Conservation (phyloP, 2,888 invertebrate species). For the Orchesella flavescens region DNA sequence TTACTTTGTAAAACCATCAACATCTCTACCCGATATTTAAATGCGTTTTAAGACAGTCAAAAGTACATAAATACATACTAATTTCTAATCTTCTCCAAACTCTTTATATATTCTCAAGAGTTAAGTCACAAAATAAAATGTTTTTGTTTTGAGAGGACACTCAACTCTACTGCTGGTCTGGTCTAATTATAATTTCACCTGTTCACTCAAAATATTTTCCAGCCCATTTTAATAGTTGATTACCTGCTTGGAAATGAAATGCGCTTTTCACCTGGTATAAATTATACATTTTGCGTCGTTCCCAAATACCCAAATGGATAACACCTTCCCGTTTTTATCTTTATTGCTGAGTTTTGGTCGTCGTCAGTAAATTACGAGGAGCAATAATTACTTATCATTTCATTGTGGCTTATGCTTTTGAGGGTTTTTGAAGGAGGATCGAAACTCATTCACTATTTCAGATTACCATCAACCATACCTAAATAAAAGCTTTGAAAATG, state of each 20-base stretch:
- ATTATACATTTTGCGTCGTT: not conserved
- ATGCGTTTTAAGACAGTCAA: no score
- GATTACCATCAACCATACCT: conserved; percentile 12
- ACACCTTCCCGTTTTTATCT: not conserved
- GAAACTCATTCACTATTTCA: conserved; percentile 35
- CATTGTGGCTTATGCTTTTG: conserved; percentile 39
- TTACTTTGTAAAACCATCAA: not conserved
- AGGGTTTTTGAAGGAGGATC: conserved; percentile 47
- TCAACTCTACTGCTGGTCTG: no score
- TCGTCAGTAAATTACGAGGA: conserved; percentile 21
- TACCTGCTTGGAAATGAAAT: not conserved
- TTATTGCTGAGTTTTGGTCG: not conserved
- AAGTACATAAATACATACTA: no score
- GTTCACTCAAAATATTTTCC: conserved; percentile 7
- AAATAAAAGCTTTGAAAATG: conserved; percentile 24
- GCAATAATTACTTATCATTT: conserved; percentile 43
- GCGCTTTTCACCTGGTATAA: not conserved
- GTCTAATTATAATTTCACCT: conserved; percentile 60
- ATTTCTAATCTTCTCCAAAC: no score
- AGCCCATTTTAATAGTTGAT: conserved; percentile 32
- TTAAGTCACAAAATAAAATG: not conserved
- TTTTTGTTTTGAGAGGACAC: not conserved
- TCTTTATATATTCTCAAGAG: conserved; percentile 19
- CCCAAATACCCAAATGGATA: conserved; percentile 14
- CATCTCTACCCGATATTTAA: not conserved